Base-by-base conservation (phyloP, 1,140 invertebrate species). In the Caenorhabditis inopinata region DNA sequence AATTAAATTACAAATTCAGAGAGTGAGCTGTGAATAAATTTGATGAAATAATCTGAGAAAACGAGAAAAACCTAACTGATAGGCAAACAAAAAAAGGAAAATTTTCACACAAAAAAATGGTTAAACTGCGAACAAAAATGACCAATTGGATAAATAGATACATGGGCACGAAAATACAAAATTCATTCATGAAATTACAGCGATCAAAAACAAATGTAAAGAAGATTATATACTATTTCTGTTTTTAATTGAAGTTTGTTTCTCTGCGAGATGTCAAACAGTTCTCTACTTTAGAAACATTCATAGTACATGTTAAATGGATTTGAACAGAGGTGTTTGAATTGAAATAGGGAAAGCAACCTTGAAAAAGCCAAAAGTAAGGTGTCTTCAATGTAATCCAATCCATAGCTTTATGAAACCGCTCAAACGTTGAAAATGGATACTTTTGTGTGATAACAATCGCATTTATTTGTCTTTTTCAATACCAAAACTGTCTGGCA, bases 111-210 rank as follows among this genome's bases (percentile, higher is more conserved):
- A n/a, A n/a, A n/a, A n/a, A n/a, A n/a, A n/a, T n/a, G n/a, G n/a
- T n/a, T n/a, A n/a, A n/a, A n/a, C n/a, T n/a, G n/a, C n/a, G 27
- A 58, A 29, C 18, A 51, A 51, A 51, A n/a, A n/a, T n/a, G n/a
- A n/a, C n/a, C n/a, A n/a, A 51, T 51, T 21, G 27, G 23, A 32
- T 12, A 29, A 21, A 16, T 0, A 32, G 6, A 32, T 12, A 32
- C 1, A 32, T 58, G 51, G 27, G 2, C 11, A 51, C 23, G 0
- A 58, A 21, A 32, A 3, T 12, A 29, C 14, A 3, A 11, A 32
- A 58, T 32, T 32, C 51, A 58, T 58, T 58, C 51, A 58, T n/a
- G 32, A 58, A 58, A 58, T 58, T 58, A 58, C 27, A n/a, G 51
- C 58, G 58, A 68, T 38, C 58, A 38, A 18, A 21, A 16, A 21